Base-by-base conservation (phyloP, 2,113 vertebrate species). In the Vimba vimba region DNA sequence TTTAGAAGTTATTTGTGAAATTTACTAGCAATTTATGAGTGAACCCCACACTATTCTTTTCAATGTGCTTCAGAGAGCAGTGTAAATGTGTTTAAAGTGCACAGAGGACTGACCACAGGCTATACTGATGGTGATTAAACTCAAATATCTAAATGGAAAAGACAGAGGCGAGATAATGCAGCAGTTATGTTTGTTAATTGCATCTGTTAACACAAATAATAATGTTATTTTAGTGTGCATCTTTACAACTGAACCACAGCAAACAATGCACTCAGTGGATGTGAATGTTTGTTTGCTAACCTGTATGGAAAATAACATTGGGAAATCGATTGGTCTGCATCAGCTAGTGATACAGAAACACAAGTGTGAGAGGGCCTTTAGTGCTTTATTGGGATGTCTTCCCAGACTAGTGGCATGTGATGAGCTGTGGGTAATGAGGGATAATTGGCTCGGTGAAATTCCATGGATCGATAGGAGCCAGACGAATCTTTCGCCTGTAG, bases 381-480 rank as follows among this genome's bases (percentile, higher is more conserved):
- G 45, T 76, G 69, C 87, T 87, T 76, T 64, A 60, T 74, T 57
- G 84, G 71, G 79, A 77, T 82, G 57, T 55, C 82, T 45, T 62
- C 86, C 66, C 76, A 55, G 39, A 81, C 47, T 57, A 47, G 50
- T 64, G 57, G 73, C 85, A 86, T 86, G 86, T 36, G 73, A 74
- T 83, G 87, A 90, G 79, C 62, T 64, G 85, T 85, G 69, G 84
- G 81, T 85, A 87, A 88, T 84, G 85, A 87, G 78, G 83, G 86
- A 85, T 89, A 90, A 91, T 89, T 88, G 85, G 82, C 86, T 85
- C 68, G 62, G 57, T 84, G 76, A 85, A 75, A 76, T 73, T 21
- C 33, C 77, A 27, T 87, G 89, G 91, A 93, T 94, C 91, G 88
- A 92, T 93, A 91, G 76, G 13, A 89, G 89, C 89, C 89, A 77